These are phyloP conservation scores for Trachelus troglodyta DNA, from an alignment of 2,888 invertebrate species.

Conservation along the genomic window DNA sequence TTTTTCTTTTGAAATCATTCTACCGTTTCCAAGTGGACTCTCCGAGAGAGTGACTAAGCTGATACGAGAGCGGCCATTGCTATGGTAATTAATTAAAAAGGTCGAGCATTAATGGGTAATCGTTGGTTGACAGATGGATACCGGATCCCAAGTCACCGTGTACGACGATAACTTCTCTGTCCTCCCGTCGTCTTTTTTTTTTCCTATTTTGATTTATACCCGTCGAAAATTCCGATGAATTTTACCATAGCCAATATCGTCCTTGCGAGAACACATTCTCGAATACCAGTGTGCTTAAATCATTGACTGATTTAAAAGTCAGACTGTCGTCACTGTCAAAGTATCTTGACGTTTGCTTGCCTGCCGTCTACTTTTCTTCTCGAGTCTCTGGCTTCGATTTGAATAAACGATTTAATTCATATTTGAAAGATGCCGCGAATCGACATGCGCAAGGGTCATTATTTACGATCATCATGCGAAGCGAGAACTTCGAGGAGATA, in stretches of 20 bases:
- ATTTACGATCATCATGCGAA: background rate
- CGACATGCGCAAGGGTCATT: background rate
- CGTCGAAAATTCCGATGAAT: background rate
- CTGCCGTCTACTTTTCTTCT: background rate
- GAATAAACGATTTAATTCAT: background rate
- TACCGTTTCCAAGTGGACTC: slow-evolving; percentile 1
- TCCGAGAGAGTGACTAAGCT: slow-evolving; percentile 30
- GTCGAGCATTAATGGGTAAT: slow-evolving; percentile 12
- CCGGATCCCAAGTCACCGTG: background rate
- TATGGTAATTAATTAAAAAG: slow-evolving; percentile 41
- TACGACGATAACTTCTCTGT: background rate
- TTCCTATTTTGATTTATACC: background rate
- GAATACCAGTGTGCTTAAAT: background rate
- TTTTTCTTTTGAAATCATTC: background rate
- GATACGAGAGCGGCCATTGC: slow-evolving; percentile 25
- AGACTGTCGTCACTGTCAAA: background rate
- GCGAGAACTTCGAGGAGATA: background rate
- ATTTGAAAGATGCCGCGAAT: background rate
- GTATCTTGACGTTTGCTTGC: background rate
- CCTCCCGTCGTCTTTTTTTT: background rate
- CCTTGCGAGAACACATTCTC: background rate
- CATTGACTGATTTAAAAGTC: background rate
- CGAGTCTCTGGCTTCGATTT: background rate
- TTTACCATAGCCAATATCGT: background rate
- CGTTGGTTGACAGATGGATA: slow-evolving; percentile 3